Evolutionary conservation across 2,888 invertebrate species (phyloP).

Genomic region (Andrena praecox): DNA sequence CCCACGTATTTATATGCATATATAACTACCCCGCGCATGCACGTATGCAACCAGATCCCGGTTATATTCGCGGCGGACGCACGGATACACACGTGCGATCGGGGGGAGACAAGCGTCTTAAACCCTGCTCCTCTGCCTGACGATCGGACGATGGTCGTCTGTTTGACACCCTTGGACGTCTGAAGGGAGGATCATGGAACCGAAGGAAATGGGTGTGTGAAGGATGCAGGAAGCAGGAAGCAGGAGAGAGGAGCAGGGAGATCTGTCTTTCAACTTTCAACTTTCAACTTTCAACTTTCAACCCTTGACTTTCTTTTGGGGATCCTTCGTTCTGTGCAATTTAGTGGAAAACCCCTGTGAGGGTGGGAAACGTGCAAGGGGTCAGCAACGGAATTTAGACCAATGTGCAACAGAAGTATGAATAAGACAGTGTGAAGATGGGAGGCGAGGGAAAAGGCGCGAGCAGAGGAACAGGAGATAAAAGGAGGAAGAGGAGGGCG

Average conservation of each 20-base stretch:
- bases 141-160: background rate
- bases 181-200: background rate
- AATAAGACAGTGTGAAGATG: background rate
- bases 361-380: background rate
- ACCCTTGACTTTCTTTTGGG: no score
- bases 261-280: no score
- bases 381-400: background rate
- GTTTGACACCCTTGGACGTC: constrained; percentile 22
- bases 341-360: no score
- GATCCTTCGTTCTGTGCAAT: no score
- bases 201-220: background rate
- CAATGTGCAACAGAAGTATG: background rate
- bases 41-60: constrained; percentile 28
- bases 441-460: constrained; percentile 5
- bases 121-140: constrained; percentile 44
- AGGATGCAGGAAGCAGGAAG: background rate
- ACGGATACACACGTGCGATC: constrained; percentile 29
- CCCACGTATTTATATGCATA: constrained; percentile 78
- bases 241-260: background rate
- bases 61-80: constrained; percentile 39
- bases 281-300: no score
- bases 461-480: constrained; percentile 23
- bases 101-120: constrained; percentile 59
- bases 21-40: constrained; percentile 60
- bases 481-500: constrained; percentile 23